A percentile compares a stretch with the other conserved stretches of the same genome.
Evolutionary conservation across 1,140 invertebrate genomes (phyloP).

Genomic region (Drosophila murphyi): DNA sequence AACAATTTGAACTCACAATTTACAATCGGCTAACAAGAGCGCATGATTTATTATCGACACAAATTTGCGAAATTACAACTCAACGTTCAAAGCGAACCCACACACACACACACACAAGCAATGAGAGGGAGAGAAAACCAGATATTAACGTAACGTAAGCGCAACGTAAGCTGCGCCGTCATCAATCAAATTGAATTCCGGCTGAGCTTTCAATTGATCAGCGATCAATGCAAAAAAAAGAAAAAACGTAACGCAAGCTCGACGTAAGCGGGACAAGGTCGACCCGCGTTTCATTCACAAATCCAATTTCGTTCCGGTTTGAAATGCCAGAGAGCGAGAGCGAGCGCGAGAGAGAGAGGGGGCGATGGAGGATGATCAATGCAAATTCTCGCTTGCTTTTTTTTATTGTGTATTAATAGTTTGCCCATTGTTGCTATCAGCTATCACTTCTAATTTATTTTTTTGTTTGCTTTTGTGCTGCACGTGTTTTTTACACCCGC

Average conservation of each 20-base stretch:
- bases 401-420: constrained; percentile 52
- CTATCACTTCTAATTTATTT: constrained; percentile 16
- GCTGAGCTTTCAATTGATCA: constrained; percentile 41
- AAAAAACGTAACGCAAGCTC: constrained; percentile 32
- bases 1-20: constrained; percentile 37
- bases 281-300: constrained; percentile 47
- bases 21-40: constrained; percentile 46
- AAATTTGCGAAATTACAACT: constrained; percentile 74
- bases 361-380: constrained; percentile 10
- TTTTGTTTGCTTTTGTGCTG: constrained; percentile 2
- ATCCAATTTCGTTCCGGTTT: constrained; percentile 50
- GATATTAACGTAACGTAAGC: constrained; percentile 23
- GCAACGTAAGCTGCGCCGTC: constrained; percentile 6
- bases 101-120: constrained; percentile 18
- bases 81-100: constrained; percentile 38
- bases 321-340: constrained; percentile 14
- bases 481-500: constrained; percentile 67
- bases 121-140: constrained; percentile 1
- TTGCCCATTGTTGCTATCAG: constrained; percentile 6
- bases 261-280: constrained; percentile 41
- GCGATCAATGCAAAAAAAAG: constrained; percentile 36
- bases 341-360: background rate
- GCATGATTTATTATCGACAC: constrained; percentile 70
- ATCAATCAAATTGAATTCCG: constrained; percentile 38
- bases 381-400: constrained; percentile 24